Percentiles rank a stretch among this genome's conserved stretches.
Evolutionary conservation across 2,113 vertebrate genomes (phyloP).

Genomic region (Stegostoma tigrinum): DNA sequence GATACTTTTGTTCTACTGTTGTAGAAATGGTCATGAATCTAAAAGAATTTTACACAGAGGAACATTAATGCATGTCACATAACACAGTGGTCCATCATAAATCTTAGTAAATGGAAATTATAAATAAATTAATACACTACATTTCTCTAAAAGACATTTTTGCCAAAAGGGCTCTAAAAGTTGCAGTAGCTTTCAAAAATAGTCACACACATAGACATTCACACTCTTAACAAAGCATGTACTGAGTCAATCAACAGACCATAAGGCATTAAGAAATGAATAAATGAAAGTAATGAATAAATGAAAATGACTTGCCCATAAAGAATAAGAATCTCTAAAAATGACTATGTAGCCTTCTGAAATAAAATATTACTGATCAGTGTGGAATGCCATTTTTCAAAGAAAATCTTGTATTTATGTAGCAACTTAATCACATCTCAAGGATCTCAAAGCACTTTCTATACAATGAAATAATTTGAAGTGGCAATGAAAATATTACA

Average conservation of each 20-base stretch:
- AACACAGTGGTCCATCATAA: constrained; percentile 33
- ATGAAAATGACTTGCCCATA: constrained; percentile 28
- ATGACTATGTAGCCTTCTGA: neutral
- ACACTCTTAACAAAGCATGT: constrained; percentile 15
- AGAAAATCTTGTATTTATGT: neutral
- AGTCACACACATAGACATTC: constrained; percentile 5
- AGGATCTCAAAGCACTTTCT: neutral
- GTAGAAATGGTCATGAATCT: constrained; percentile 31
- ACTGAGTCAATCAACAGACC: neutral
- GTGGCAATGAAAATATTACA: neutral
- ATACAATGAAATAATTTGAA: neutral
- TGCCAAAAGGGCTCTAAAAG: constrained; percentile 36
- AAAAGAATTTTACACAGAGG: constrained; percentile 34
- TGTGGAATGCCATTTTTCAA: neutral
- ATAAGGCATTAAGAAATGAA: constrained; percentile 32
- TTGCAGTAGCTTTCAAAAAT: constrained; percentile 35
- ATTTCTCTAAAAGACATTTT: constrained; percentile 34
- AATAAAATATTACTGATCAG: neutral
- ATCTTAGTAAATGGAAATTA: constrained; percentile 35
- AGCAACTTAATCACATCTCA: neutral
- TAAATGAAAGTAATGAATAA: constrained; percentile 34
- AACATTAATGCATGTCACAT: constrained; percentile 35
- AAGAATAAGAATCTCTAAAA: constrained; percentile 20
- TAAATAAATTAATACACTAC: constrained; percentile 37
- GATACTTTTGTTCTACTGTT: constrained; percentile 21